Percentiles rank a stretch among this genome's conserved stretches.
Evolutionary conservation across 2,888 invertebrate species (phyloP).

Genomic region (Nebria brevicollis): DNA sequence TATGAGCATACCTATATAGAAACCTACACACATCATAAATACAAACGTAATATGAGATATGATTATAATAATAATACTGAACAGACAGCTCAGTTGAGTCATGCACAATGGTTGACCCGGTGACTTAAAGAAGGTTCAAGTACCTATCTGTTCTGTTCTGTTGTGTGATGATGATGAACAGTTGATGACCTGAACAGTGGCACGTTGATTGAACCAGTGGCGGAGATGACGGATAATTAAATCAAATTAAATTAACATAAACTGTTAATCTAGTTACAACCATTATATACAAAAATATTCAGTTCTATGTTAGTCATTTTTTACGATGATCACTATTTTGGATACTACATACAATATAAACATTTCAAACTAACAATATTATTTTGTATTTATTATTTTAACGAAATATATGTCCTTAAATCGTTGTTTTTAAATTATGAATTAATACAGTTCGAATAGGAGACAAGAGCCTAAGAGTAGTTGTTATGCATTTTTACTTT

Average conservation of each 20-base stretch:
- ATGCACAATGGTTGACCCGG: slow-evolving; percentile 35
- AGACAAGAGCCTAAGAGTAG: no score
- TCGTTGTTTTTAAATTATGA: no score
- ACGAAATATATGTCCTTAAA: no score
- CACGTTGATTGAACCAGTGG: slow-evolving; percentile 12
- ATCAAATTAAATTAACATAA: neutral
- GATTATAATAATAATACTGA: neutral
- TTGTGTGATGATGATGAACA: slow-evolving; percentile 24
- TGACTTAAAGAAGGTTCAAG: slow-evolving; percentile 43
- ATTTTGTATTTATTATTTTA: no score
- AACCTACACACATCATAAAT: neutral
- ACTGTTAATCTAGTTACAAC: neutral
- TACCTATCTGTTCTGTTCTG: slow-evolving; percentile 23
- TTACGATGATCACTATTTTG: no score
- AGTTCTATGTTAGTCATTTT: no score
- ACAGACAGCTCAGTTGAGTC: neutral
- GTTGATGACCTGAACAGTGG: slow-evolving; percentile 30
- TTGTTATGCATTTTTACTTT: no score
- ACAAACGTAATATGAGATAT: neutral
- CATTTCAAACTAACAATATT: no score
- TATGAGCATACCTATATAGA: neutral
- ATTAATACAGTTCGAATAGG: no score
- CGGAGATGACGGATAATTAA: neutral
- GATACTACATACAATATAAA: no score
- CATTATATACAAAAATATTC: neutral